Evolutionary conservation across 2,797 vertebrate species (phyloP).

Genomic region (Chromobotia macracanthus): DNA sequence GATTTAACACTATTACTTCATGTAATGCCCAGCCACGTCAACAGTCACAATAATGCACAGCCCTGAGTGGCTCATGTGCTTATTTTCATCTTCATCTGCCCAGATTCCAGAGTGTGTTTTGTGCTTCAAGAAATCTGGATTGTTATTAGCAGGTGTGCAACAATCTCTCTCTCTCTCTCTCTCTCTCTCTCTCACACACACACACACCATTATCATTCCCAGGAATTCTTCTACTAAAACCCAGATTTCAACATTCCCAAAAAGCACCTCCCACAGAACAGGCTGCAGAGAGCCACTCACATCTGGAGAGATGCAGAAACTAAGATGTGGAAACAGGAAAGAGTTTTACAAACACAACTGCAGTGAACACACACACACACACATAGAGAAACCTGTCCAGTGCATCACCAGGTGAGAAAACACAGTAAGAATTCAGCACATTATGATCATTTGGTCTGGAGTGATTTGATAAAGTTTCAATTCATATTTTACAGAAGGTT

Average conservation of each 20-base stretch:
- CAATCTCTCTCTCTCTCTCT: not conserved
- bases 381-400: not conserved
- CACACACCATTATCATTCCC: not conserved
- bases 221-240: not conserved
- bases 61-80: not conserved
- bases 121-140: not conserved
- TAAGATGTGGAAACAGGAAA: not conserved
- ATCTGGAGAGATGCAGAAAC: not conserved
- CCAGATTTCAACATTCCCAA: conserved; percentile 1
- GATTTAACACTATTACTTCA: not conserved
- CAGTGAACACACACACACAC: not conserved
- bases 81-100: not conserved
- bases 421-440: too few species aligned
- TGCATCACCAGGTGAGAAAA: too few species aligned
- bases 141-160: not conserved
- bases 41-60: not conserved
- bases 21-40: not conserved
- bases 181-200: too few species aligned
- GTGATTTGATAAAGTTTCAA: too few species aligned
- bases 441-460: too few species aligned
- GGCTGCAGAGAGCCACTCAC: not conserved
- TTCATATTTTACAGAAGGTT: too few species aligned
- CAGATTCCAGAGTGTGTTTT: not conserved
- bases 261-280: conserved; percentile 6
- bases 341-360: not conserved